A percentile compares a stretch with the other conserved stretches of the same genome.
These are phyloP conservation scores for Athene noctua DNA, from an alignment of 2,113 vertebrate species.

Conservation along the genomic window DNA sequence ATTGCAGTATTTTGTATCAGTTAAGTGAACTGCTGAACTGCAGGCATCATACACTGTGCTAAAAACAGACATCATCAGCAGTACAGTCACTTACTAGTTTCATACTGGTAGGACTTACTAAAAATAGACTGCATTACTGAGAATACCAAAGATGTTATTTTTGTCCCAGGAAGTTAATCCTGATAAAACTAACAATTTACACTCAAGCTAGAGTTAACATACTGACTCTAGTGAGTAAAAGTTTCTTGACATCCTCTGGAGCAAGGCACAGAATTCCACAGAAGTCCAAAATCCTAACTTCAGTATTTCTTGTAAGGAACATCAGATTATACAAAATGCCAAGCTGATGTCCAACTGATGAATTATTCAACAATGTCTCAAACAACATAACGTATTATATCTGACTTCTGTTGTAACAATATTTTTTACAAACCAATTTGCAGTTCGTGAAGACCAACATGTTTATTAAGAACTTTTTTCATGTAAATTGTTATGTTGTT, in stretches of 20 bases:
- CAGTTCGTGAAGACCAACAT: background rate
- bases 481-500: background rate
- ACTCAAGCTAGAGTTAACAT: background rate
- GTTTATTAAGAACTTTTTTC: background rate
- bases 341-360: background rate
- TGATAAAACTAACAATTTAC: background rate
- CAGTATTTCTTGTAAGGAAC: background rate
- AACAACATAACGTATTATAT: background rate
- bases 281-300: background rate
- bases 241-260: background rate
- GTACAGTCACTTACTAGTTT: background rate
- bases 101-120: background rate
- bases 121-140: background rate
- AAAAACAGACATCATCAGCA: background rate
- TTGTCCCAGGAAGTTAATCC: background rate
- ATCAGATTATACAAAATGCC: background rate
- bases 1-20: background rate
- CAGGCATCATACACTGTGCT: background rate
- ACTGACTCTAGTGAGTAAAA: background rate
- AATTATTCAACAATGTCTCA: background rate
- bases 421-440: background rate
- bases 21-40: background rate
- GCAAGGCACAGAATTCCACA: background rate
- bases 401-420: background rate
- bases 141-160: background rate